Conservation (phyloP, 2,797 vertebrate species). For the Alfaro cultratus region DNA sequence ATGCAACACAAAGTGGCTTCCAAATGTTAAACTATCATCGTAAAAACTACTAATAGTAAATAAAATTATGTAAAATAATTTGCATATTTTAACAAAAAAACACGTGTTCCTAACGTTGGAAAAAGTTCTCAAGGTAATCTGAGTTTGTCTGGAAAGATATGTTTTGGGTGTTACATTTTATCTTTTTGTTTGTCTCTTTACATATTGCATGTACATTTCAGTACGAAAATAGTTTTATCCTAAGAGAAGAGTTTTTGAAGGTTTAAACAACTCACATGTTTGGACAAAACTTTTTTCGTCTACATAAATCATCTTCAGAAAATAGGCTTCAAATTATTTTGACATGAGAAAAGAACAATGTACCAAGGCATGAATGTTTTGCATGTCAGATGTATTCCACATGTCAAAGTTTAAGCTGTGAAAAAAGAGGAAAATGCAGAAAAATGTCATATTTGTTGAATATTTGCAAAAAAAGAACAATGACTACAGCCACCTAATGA, state of each 20-base stretch:
- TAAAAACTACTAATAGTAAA: too few species aligned
- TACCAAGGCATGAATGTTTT: not conserved
- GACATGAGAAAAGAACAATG: not conserved
- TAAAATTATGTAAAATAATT: too few species aligned
- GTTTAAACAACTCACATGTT: not conserved
- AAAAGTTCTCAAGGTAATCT: too few species aligned
- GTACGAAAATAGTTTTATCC: not conserved
- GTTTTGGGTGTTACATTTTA: too few species aligned
- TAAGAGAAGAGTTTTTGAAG: not conserved
- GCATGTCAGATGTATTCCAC: not conserved
- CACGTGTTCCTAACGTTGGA: too few species aligned
- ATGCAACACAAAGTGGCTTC: too few species aligned
- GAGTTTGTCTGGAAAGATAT: too few species aligned
- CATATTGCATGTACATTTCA: not conserved
- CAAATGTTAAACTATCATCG: too few species aligned
- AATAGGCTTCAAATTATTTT: not conserved
- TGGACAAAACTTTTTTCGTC: not conserved
- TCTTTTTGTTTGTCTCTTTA: too few species aligned
- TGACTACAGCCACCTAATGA: not conserved
- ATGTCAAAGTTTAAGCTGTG: not conserved
- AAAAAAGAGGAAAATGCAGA: not conserved
- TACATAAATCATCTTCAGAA: not conserved
- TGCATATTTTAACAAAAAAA: too few species aligned
- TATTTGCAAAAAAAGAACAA: not conserved
- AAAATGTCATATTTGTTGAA: not conserved